Conservation (phyloP, 2,113 vertebrate species). For the Candoia aspera region DNA sequence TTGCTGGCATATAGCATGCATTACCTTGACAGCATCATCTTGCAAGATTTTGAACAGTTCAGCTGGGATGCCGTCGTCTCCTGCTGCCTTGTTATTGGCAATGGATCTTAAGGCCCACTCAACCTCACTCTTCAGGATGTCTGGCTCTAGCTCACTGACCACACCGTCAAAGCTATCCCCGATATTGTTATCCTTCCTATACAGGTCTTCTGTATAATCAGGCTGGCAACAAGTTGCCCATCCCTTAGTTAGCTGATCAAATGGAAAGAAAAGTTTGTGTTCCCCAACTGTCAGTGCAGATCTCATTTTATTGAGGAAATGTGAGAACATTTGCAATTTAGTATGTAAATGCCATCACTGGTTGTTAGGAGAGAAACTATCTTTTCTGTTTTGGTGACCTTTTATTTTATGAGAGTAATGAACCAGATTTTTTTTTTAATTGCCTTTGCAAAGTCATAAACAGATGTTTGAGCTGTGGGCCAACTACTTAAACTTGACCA, state of each 20-base stretch:
- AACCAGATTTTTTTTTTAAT: background rate
- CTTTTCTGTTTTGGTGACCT: background rate
- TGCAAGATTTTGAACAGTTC: too few relatives aligned
- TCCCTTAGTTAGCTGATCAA: background rate
- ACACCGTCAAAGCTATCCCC: too few relatives aligned
- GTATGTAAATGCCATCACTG: background rate
- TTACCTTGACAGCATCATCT: too few relatives aligned
- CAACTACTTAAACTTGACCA: background rate
- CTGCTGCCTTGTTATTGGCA: too few relatives aligned
- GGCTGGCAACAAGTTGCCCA: background rate
- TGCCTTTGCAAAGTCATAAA: background rate
- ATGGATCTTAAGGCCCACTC: too few relatives aligned
- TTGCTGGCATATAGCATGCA: too few relatives aligned
- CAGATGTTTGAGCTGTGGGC: background rate
- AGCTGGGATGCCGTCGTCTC: too few relatives aligned
- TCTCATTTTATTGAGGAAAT: background rate
- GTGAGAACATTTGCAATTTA: background rate
- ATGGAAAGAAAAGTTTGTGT: background rate
- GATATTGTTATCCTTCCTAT: too few relatives aligned
- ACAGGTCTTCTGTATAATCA: too few relatives aligned
- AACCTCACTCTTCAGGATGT: too few relatives aligned
- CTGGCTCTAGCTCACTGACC: too few relatives aligned
- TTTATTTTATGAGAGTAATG: background rate
- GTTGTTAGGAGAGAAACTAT: background rate
- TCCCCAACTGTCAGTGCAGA: background rate